Base-by-base conservation (phyloP, 2,113 vertebrate species). In the Sander vitreus region DNA sequence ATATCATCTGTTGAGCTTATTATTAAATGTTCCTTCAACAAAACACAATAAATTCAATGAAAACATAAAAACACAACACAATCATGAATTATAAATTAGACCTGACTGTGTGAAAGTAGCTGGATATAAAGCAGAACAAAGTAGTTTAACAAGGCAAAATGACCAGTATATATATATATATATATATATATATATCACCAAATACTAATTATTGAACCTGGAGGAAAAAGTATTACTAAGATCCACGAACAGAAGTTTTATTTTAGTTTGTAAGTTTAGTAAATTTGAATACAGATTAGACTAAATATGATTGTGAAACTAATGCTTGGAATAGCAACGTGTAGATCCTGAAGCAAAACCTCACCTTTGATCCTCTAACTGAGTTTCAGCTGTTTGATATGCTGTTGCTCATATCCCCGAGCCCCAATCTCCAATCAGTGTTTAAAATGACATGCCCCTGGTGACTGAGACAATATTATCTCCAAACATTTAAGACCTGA, bases 381-480 rank as follows among this genome's bases (percentile, higher is more conserved):
- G 59, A 85, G 55, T 43, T 75, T 66, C 21, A 25, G 51, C 30
- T 76, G 53, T 77, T 80, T 82, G 55, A 74, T 62, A 78, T 59
- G 21, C 75, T 58, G 68, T 47, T 62, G 65, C 47, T 67, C 4
- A 11, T 23, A 70, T 85, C 67, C 71, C 76, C 23, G 0, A 66
- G 33, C 47, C 5, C 48, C 59, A 63, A 73, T 83, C 75, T 73
- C 54, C 48, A 58, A 62, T 83, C 66, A 36, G 16, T 59, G 73
- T 83, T 79, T 39, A 48, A 82, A 79, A 73, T 84, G 73, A 83
- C 80, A 62, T 50, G 83, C 33, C 83, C 59, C 54, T 64, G 69
- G 76, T 80, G 80, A 79, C 78, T 33, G 59, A 71, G 69, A 85
- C 66, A 76, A 86, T 79, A 76, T 84, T 66, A 78, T 81, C 84